These are phyloP conservation scores for Zaprionus nigranus DNA, from an alignment of 1,140 invertebrate species.

Conservation along the genomic window DNA sequence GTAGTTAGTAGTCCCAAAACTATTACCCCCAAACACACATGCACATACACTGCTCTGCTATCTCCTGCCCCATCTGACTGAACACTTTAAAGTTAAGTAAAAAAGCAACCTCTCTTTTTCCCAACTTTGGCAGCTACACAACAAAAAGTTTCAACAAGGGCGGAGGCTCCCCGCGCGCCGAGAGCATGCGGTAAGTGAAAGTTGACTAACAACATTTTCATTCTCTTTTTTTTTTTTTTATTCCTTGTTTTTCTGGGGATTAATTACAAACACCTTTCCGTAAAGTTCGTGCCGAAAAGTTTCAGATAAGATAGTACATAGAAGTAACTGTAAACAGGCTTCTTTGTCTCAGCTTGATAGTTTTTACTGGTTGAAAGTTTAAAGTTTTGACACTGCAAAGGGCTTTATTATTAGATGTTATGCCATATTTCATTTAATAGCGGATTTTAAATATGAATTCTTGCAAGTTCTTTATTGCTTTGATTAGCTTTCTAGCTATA, in stretches of 20 bases:
- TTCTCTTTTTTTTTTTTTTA: neutral
- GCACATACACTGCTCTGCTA: neutral
- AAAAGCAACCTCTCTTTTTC: neutral
- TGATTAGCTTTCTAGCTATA: no score
- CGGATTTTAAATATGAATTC: no score
- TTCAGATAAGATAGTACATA: neutral
- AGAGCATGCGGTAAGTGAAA: constrained; percentile 90
- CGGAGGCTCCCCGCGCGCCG: constrained; percentile 92
- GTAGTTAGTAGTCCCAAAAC: constrained; percentile 34
- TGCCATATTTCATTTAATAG: no score
- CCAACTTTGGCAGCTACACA: constrained; percentile 61
- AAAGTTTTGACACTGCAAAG: neutral
- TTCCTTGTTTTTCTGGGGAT: neutral
- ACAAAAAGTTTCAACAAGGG: constrained; percentile 87
- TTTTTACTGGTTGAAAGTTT: neutral
- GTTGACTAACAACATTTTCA: constrained; percentile 30
- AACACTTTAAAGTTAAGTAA: constrained; percentile 15
- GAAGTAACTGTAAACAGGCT: neutral
- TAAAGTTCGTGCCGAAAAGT: neutral
- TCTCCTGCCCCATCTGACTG: no score
- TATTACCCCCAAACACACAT: constrained; percentile 1
- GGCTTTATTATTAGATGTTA: no score
- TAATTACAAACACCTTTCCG: constrained; percentile 13
- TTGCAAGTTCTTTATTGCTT: no score
- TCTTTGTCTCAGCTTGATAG: neutral